phyloP scores from a whole-genome alignment of 2,888 invertebrate genomes.

The Kuschelorhynchus macadamiae region DNA sequence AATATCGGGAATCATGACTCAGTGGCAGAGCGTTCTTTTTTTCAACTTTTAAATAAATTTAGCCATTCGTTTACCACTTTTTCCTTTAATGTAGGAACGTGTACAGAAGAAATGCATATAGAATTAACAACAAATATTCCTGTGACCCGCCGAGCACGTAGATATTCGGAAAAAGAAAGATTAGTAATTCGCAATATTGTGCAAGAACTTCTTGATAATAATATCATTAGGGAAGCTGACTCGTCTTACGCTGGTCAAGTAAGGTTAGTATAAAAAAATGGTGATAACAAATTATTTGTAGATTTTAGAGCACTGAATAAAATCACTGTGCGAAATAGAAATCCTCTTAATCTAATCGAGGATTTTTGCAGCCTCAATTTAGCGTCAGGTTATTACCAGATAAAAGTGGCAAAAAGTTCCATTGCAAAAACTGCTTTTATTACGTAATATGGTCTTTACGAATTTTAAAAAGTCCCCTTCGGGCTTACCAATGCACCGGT shows the following conservation, averaged over 20 bases:
- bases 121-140: constrained; percentile 18
- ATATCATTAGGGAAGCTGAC: constrained; percentile 24
- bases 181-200: constrained; percentile 42
- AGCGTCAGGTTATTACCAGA: constrained; percentile 57
- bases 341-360: background rate
- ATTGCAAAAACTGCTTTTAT: constrained; percentile 59
- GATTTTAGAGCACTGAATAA: constrained; percentile 5
- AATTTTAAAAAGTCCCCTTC: constrained; percentile 58
- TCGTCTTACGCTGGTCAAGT: constrained; percentile 47
- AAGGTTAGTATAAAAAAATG: constrained; percentile 47
- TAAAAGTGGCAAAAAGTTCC: constrained; percentile 55
- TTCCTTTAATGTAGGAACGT: constrained; percentile 18
- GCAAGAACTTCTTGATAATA: constrained; percentile 25
- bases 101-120: constrained; percentile 28
- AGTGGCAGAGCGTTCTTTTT: constrained; percentile 17
- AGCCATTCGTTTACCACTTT: constrained; percentile 4
- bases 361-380: constrained; percentile 56
- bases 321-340: background rate
- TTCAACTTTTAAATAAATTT: constrained; percentile 20
- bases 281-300: constrained; percentile 48
- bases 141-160: constrained; percentile 10
- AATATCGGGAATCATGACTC: constrained; percentile 14
- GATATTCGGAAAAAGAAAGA: constrained; percentile 18
- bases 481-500: constrained; percentile 59
- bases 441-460: constrained; percentile 59